These are phyloP conservation scores for Erythrocercus mccallii DNA, from an alignment of 2,113 vertebrate species.

Conservation along the genomic window DNA sequence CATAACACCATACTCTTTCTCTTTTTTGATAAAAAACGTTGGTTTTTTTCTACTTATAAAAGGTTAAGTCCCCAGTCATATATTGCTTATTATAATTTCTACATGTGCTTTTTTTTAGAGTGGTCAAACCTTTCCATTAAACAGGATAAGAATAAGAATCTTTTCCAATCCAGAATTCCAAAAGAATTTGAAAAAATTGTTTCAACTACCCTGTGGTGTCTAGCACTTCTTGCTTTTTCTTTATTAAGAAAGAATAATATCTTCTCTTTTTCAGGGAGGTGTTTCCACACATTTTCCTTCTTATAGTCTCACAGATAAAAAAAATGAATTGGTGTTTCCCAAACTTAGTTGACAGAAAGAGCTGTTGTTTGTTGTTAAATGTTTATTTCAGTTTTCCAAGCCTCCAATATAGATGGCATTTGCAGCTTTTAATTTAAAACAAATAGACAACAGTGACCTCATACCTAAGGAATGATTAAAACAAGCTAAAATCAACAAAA, in stretches of 20 bases:
- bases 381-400: background rate
- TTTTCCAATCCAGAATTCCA: background rate
- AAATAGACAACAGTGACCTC: background rate
- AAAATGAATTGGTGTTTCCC: background rate
- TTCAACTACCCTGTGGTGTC: background rate
- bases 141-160: background rate
- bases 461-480: background rate
- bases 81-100: background rate
- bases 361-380: background rate
- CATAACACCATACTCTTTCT: background rate
- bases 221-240: background rate
- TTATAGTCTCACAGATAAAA: background rate
- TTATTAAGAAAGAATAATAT: background rate
- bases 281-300: background rate
- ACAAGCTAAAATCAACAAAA: background rate
- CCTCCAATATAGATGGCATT: background rate
- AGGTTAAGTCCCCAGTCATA: accelerated
- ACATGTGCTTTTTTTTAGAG: background rate
- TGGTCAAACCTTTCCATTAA: background rate
- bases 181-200: background rate
- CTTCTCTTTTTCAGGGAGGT: background rate
- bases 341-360: background rate
- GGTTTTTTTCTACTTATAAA: background rate
- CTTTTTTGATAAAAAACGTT: accelerated
- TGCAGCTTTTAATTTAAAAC: background rate